Evolutionary conservation across 2,113 vertebrate species (phyloP), one percentile per base, ranked within the genome.

Genomic region (Phyllopteryx taeniolatus): DNA sequence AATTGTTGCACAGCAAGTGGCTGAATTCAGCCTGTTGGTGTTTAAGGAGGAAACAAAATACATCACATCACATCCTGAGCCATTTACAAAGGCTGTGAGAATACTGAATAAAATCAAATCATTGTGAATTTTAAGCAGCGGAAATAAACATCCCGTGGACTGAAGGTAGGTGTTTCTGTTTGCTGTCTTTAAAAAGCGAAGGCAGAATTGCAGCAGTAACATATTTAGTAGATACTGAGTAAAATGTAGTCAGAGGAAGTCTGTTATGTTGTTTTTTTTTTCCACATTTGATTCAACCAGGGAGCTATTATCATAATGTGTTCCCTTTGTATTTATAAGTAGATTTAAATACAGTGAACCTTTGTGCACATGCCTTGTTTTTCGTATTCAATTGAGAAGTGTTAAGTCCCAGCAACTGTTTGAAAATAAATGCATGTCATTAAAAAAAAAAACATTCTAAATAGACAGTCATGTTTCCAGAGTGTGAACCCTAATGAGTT

Each of bases 1-100:
- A 72, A 54, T 66, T 79, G 67, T 86, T 69, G n/a, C 47, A 83
- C 71, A 42, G 20, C 5, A 13, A 64, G 70, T 14, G 70, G 61
- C 54, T 71, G 33, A 20, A 67, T 77, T 60, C 66, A 67, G 44
- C 33, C 42, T 1, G 1, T 74, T 47, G 72, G 66, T 79, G 72
- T 39, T 65, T 17, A 49, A 43, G 43, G 14, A 67, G 33, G 67
- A 77, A 43, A 15, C 63, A 70, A 72, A 60, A 12, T 53, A 19
- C 57, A 63, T 79, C 2, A 8, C 75, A 72, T 76, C 27, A 62
- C 20, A 73, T 10, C 60, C 56, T 72, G 15, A 73, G 33, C 64
- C 64, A 75, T 68, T 70, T 44, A 70, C 17, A 63, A 43, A 46
- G 27, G 19, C 43, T 20, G 35, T 51, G 51, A 53, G 11, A 6